These are phyloP conservation scores for Nothura maculosa DNA, from an alignment of 2,797 vertebrate genomes.

Conservation along the genomic window DNA sequence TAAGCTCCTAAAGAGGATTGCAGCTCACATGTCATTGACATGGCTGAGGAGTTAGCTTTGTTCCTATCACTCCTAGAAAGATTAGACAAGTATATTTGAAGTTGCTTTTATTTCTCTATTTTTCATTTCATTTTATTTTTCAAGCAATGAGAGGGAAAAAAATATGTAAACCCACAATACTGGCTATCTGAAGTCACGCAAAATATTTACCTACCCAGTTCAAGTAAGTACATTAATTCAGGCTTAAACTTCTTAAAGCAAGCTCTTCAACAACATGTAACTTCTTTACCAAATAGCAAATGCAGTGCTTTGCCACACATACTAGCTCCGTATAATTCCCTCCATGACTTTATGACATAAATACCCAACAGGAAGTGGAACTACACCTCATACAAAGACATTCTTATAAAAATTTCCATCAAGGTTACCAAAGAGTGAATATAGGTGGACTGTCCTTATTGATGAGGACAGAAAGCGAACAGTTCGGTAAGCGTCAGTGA, in stretches of 20 bases:
- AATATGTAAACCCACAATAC: background rate
- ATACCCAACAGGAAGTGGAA: background rate
- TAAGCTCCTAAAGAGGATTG: constrained; percentile 57
- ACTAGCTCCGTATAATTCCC: background rate
- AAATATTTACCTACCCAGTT: background rate
- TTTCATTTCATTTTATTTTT: background rate
- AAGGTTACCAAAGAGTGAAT: background rate
- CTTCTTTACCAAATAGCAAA: background rate
- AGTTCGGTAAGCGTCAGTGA: background rate
- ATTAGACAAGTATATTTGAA: constrained; percentile 15
- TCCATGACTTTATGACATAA: background rate
- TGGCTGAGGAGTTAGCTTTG: background rate
- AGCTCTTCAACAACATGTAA: background rate
- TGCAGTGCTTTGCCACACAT: background rate
- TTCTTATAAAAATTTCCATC: background rate
- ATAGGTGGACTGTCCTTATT: background rate
- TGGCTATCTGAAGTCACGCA: background rate
- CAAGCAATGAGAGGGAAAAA: background rate
- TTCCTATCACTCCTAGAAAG: background rate
- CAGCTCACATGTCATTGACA: constrained; percentile 8
- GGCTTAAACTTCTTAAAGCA: background rate
- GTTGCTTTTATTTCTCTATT: background rate
- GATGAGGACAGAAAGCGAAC: background rate
- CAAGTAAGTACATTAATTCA: background rate
- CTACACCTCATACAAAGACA: background rate